Evolutionary conservation across 2,888 invertebrate species (phyloP).

Genomic region (Sarcophaga carnaria): DNA sequence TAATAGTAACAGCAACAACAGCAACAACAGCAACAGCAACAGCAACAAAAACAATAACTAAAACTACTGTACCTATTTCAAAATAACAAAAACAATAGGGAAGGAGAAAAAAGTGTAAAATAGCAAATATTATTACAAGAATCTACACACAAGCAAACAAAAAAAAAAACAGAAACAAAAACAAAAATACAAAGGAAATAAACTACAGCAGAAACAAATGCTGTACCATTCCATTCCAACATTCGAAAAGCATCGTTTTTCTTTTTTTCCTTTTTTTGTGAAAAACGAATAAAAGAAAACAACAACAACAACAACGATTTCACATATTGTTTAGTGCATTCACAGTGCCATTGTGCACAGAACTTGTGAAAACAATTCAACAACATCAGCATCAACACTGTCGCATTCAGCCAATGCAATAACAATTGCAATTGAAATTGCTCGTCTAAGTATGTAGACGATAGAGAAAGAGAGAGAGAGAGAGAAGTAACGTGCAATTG

Average conservation of each 20-base stretch:
- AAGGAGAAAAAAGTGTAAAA: slow-evolving; percentile 22
- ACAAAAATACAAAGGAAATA: background rate
- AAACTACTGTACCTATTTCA: background rate
- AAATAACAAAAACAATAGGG: slow-evolving; percentile 13
- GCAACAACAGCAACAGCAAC: slow-evolving; percentile 22
- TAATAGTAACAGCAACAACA: slow-evolving; percentile 16
- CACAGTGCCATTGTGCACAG: slow-evolving; percentile 20
- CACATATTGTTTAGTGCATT: slow-evolving; percentile 29
- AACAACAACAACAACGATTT: slow-evolving; percentile 23
- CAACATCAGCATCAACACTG: slow-evolving; percentile 38
- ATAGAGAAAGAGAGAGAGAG: background rate
- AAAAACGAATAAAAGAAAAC: background rate
- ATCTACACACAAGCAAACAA: background rate
- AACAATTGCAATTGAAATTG: slow-evolving; percentile 55
- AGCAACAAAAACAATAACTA: slow-evolving; percentile 17
- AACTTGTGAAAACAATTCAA: slow-evolving; percentile 59
- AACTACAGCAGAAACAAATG: slow-evolving; percentile 13
- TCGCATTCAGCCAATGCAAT: background rate
- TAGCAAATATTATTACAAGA: slow-evolving; percentile 28
- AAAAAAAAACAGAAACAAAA: background rate
- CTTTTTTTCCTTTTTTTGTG: no score
- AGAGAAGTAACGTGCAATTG: background rate
- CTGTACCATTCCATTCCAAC: slow-evolving; percentile 14
- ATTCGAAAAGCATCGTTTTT: no score
- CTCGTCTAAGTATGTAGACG: background rate